Conservation (phyloP, 2,888 invertebrate genomes). For the Falcaria lacertinaria region DNA sequence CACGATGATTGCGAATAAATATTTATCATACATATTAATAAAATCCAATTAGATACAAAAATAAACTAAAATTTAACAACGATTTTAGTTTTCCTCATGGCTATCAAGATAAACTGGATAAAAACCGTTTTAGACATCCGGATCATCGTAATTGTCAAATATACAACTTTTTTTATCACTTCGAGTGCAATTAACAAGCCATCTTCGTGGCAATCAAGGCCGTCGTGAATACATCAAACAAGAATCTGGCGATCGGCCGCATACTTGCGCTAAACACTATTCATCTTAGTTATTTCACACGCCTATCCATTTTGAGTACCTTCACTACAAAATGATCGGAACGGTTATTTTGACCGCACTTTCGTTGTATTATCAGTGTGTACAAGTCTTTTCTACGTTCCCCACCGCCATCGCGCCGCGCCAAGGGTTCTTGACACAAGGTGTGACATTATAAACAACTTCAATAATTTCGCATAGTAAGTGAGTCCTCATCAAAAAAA, state of each 20-base stretch:
- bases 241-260: neutral
- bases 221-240: neutral
- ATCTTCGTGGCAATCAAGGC: neutral
- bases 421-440: too few species aligned
- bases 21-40: too few species aligned
- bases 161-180: neutral
- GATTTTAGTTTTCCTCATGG: too few species aligned
- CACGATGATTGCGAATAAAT: too few species aligned
- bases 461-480: too few species aligned
- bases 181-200: neutral
- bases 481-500: too few species aligned
- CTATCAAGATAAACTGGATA: neutral
- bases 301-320: constrained; percentile 1
- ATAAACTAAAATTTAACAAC: neutral
- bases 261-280: neutral
- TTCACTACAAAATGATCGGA: too few species aligned
- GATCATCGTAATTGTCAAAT: neutral
- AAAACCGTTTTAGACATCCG: neutral
- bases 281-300: neutral
- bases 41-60: neutral
- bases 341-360: too few species aligned
- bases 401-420: too few species aligned
- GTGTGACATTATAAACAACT: too few species aligned
- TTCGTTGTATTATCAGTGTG: too few species aligned
- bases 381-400: too few species aligned